Percentiles rank a stretch among this genome's conserved stretches.
Evolutionary conservation across 1,140 invertebrate genomes (phyloP).

Genomic region (Aphaenogaster ashmeadi): DNA sequence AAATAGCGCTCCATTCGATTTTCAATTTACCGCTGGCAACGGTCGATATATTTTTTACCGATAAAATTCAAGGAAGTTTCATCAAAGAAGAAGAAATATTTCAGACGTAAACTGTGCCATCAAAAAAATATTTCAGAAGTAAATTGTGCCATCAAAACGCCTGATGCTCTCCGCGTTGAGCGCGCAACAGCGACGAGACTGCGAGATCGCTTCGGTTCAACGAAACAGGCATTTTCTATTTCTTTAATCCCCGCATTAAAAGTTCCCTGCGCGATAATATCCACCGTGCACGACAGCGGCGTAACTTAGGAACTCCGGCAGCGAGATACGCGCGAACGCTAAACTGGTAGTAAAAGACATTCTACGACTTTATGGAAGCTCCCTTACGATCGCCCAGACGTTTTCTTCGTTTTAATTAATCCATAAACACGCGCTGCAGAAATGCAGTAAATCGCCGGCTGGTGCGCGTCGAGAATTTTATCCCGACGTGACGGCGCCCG

Average conservation of each 20-base stretch:
- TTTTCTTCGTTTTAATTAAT: constrained; percentile 58
- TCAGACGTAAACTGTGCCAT: neutral
- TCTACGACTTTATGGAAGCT: constrained; percentile 44
- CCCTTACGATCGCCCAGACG: constrained; percentile 30
- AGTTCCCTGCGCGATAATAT: constrained; percentile 19
- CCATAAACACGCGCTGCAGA: constrained; percentile 38
- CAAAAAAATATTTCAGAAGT: neutral
- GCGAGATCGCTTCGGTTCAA: neutral
- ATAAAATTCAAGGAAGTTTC: neutral
- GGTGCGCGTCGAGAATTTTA: constrained; percentile 4
- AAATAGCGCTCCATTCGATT: neutral
- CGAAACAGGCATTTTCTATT: constrained; percentile 20
- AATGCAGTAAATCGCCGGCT: constrained; percentile 13
- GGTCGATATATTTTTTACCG: neutral
- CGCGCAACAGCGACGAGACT: neutral
- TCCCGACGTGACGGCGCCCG: neutral
- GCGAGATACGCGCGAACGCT: constrained; percentile 22
- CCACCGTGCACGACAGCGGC: constrained; percentile 19
- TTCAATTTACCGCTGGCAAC: neutral
- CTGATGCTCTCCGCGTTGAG: neutral
- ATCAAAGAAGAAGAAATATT: neutral
- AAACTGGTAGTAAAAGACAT: constrained; percentile 55
- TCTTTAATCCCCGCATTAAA: constrained; percentile 45
- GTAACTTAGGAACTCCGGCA: constrained; percentile 54
- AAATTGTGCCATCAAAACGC: neutral